Evolutionary conservation across 2,888 invertebrate species (phyloP).

Genomic region (Noctua janthina): DNA sequence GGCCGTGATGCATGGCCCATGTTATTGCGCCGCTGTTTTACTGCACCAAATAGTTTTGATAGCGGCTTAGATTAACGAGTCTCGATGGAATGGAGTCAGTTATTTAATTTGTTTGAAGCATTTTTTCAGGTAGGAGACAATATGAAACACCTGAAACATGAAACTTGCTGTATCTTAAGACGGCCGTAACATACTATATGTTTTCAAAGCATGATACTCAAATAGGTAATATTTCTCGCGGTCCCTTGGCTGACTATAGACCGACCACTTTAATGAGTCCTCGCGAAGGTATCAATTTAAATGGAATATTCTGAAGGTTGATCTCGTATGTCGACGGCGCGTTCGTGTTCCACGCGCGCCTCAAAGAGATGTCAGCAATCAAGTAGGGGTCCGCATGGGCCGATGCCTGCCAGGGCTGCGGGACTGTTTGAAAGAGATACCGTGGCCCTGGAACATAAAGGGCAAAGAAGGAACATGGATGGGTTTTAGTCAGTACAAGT

Average conservation of each 20-base stretch:
- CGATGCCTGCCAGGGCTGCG: too few species aligned
- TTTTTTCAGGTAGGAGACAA: neutral
- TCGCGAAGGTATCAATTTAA: too few species aligned
- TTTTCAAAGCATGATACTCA: neutral
- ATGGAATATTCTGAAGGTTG: too few species aligned
- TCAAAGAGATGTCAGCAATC: too few species aligned
- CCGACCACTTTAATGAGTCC: too few species aligned
- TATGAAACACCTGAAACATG: neutral
- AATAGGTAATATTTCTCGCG: neutral
- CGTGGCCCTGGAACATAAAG: too few species aligned
- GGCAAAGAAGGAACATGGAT: too few species aligned
- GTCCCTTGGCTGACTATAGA: neutral
- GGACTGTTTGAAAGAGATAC: too few species aligned
- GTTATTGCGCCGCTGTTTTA: constrained; percentile 75
- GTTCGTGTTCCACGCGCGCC: too few species aligned
- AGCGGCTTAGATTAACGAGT: constrained; percentile 51
- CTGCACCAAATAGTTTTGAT: constrained; percentile 60
- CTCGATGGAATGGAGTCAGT: constrained; percentile 36
- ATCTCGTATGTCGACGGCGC: too few species aligned
- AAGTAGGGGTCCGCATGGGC: too few species aligned
- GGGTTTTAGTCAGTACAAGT: too few species aligned
- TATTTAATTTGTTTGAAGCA: constrained; percentile 22
- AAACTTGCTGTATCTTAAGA: neutral
- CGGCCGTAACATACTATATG: neutral
- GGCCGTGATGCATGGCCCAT: constrained; percentile 71